Base-by-base conservation (phyloP, 2,113 vertebrate species). In the Phocoena sinus region DNA sequence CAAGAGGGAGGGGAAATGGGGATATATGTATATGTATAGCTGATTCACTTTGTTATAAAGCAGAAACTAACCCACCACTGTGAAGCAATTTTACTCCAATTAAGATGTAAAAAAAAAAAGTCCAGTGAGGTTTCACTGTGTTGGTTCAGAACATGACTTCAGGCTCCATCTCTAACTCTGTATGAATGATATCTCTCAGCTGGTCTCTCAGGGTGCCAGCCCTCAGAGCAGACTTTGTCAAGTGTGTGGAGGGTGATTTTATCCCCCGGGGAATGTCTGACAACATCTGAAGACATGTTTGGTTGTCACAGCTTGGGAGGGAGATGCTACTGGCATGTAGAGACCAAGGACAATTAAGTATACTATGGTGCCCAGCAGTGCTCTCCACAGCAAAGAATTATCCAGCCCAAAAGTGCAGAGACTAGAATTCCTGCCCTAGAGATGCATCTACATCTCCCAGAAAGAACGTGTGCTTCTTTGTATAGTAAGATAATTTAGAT, bases 321-420 rank as follows among this genome's bases (percentile, higher is more conserved):
- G 23, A 8, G 11, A 3, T 47, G 17, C 2, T 56, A 67, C 31
- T 36, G 7, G 25, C 14, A 3, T 44, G 1, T n/a, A 28, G n/a
- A 86, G 1, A 71, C 25, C 25, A 71, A 5, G 18, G n/a, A 74
- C 6, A 1, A 6, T 7, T 81, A 12, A 71, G 31, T 2, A 23
- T 62, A 15, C 8, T 36, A 2, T 3, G 13, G 28, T 2, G 31
- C 4, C 83, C 33, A 14, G 50, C 38, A 58, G 11, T 67, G 38
- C 12, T 62, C 11, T 8, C n/a, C 12, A 36, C 4, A 6, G 62
- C 10, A 31, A 60, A 83, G 41, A 58, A 18, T 11, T 3, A 12
- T 11, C 23, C 56, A 60, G 0, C 6, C 62, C n/a, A 23, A 58
- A 68, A 8, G 53, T 20, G 23, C 4, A 0, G 0, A 33, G 17